Base-by-base conservation (phyloP, 2,797 vertebrate species). In the Xenopus petersii region DNA sequence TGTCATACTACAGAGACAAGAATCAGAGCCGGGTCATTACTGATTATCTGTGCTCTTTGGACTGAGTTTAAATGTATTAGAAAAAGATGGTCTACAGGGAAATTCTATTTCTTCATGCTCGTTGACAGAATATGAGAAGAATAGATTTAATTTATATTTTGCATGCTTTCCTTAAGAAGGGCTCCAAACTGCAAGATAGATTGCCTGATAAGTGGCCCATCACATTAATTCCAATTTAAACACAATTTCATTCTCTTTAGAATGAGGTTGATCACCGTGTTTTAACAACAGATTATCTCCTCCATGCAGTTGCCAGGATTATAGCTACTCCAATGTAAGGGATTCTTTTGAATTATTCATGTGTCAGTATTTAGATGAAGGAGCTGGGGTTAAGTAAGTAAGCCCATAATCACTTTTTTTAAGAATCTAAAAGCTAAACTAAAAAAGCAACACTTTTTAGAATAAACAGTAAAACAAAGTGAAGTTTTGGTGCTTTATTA, bases 191-290 rank as follows among this genome's bases (percentile, higher is more conserved):
- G 65, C 54, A 73, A 81, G 54, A 83, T 78, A 84, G 87, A 90
- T 86, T 75, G 79, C 8, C 74, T 82, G 86, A 88, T 89, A 87
- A 88, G 74, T 63, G 61, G 71, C 79, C 74, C 65, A 61, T 80
- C 81, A 82, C 81, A 82, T 87, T 92, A 91, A 92, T 89, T 88
- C 84, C 79, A 71, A 81, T 87, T 83, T 80, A 87, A 89, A 88
- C 81, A 80, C 75, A 66, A 84, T 84, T 89, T 83, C 67, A 83
- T 87, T 87, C 88, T 81, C 75, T 85, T 82, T 84, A 82, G 86
- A 87, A 88, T 91, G 82, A 88, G 82, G 83, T 80, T 74, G 86
- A 82, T 85, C 86, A 84, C 81, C 75, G 0, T 83, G 83, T 87
- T 88, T 89, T 85, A 85, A 84, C 81, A 88, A 82, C 81, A 64